Percentiles rank a stretch among this genome's conserved stretches.
Evolutionary conservation across 2,113 vertebrate genomes (phyloP).

Genomic region (Terrapene triunguis): DNA sequence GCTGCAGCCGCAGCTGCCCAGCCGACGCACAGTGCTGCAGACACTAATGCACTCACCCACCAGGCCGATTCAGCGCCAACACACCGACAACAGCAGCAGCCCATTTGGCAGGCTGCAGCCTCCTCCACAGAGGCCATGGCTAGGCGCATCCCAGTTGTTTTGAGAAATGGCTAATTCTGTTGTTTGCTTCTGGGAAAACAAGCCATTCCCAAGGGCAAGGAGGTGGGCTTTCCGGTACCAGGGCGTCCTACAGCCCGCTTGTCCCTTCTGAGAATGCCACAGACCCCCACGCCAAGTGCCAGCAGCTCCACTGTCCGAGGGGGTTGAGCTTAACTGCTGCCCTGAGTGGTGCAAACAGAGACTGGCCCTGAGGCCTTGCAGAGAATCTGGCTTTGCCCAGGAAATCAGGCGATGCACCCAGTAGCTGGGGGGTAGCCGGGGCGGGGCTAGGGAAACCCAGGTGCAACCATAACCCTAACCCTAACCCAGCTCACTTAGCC

Average conservation of each 20-base stretch:
- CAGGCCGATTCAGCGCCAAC: not conserved
- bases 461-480: no score
- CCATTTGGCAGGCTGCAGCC: not conserved
- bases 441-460: no score
- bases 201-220: not conserved
- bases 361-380: no score
- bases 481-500: no score
- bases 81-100: not conserved
- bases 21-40: not conserved
- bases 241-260: not conserved
- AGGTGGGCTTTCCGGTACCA: not conserved
- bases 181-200: not conserved
- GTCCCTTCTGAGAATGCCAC: no score
- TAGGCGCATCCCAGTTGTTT: not conserved
- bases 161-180: no score
- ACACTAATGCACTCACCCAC: not conserved
- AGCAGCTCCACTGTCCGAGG: no score
- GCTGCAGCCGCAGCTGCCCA: not conserved
- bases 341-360: not conserved
- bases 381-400: not conserved
- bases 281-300: not conserved
- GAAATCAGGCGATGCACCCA: not conserved
- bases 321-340: not conserved
- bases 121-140: not conserved
- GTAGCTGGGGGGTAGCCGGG: fast-evolving